Conservation (phyloP, 2,797 vertebrate genomes). For the Catostomus latipinnis region DNA sequence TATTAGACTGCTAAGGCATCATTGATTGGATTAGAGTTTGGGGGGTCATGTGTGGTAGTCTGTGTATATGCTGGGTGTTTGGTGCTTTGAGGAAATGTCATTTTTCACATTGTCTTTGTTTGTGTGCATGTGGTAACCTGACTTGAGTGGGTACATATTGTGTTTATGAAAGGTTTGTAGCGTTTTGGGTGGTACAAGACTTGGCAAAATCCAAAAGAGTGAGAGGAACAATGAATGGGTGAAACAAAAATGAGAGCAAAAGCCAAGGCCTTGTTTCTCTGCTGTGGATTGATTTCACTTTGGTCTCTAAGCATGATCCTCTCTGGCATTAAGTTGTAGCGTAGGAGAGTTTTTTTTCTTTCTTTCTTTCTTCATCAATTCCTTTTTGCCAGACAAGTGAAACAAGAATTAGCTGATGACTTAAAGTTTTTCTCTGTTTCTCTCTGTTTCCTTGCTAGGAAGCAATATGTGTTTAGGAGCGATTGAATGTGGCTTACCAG, state of each 20-base stretch:
- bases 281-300: constrained; percentile 63
- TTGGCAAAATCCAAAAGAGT: constrained; percentile 32
- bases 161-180: constrained; percentile 60
- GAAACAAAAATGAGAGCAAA: constrained; percentile 55
- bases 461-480: constrained; percentile 80
- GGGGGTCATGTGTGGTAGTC: constrained; percentile 38
- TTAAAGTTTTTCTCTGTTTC: constrained; percentile 81
- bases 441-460: constrained; percentile 68
- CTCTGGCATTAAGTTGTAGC: constrained; percentile 74
- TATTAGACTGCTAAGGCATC: constrained; percentile 80
- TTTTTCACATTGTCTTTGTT: constrained; percentile 63
- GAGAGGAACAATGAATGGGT: constrained; percentile 43
- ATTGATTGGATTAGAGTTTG: constrained; percentile 81
- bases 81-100: constrained; percentile 71
- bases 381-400: constrained; percentile 68
- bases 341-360: constrained; percentile 52
- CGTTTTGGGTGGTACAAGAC: constrained; percentile 57
- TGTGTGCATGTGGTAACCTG: constrained; percentile 58
- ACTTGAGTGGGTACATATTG: constrained; percentile 58
- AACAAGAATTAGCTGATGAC: constrained; percentile 80
- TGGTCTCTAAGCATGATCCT: constrained; percentile 68
- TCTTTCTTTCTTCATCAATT: too few relatives aligned
- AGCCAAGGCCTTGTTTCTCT: constrained; percentile 62
- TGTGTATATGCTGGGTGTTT: constrained; percentile 10
- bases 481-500: constrained; percentile 82